Evolutionary conservation across 53 echinoderm and acorn worm genomes (phyloP), one percentile per base, ranked within the genome.

Genomic region (Zoroaster sp.): DNA sequence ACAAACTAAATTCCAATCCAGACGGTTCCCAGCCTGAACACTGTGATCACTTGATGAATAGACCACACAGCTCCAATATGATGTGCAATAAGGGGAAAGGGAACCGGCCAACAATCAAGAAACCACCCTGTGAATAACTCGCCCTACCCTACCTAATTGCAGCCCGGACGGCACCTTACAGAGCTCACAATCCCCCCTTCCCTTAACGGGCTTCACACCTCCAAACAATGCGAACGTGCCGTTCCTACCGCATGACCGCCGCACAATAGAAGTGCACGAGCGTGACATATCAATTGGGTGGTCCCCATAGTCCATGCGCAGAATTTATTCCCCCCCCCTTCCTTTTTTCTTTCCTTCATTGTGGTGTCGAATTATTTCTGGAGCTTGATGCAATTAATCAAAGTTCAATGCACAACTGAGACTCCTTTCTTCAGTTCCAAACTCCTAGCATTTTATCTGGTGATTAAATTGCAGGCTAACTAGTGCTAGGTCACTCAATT

Each of bases 211-310:
- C 38, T 36, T 85, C 85, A 85, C 85, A 34, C 85, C 85, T 71
- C 23, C 47, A 33, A 43, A 85, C 85, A 85, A 85, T 47, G 35
- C 33, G 9, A 42, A 85, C 85, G 70, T 85, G 85, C 85, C 20
- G 51, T 20, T 43, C n/a, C 47, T n/a, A 44, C 51, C 14, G 28
- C 35, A 71, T 70, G 18, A 46, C 85, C 85, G 23, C 40, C 25
- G 21, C 85, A 85, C 85, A 85, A 85, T 69, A 40, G 51, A 47
- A 46, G 51, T 71, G 85, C 71, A 70, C 36, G 71, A 85, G 85
- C 85, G 85, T 85, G 85, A 85, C 85, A 44, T 33, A 46, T 85
- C 85, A 85, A 85, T 69, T 71, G 85, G 85, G 36, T 35, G 71
- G 40, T 21, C 49, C 20, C 85, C 10, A 17, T n/a, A 23, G 47